These are phyloP conservation scores for Sphaerophoria rueppellii DNA, from an alignment of 2,888 invertebrate genomes.

Conservation along the genomic window DNA sequence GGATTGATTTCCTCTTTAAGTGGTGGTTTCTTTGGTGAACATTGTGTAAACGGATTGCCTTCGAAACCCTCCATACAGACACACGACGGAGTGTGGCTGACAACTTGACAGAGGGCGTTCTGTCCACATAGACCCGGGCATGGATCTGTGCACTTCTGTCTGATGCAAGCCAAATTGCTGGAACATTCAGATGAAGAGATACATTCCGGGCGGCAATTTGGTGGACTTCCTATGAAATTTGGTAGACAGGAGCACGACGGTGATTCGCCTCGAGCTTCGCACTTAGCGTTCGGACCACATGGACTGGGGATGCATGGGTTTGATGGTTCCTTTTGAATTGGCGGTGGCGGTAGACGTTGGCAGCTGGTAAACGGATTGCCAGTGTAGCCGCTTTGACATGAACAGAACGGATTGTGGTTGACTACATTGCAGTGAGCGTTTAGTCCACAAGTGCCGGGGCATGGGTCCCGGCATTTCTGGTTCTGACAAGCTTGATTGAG, in stretches of 20 bases:
- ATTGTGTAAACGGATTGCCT: slow-evolving; percentile 86
- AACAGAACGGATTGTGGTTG: slow-evolving; percentile 87
- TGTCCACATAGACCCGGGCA: slow-evolving; percentile 90
- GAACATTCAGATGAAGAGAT: slow-evolving; percentile 89
- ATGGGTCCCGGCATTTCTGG: slow-evolving; percentile 89
- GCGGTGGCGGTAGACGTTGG: slow-evolving; percentile 79
- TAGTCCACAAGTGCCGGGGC: slow-evolving; percentile 89
- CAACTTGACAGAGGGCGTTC: slow-evolving; percentile 88
- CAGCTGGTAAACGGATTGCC: slow-evolving; percentile 90
- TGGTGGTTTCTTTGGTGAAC: slow-evolving; percentile 80
- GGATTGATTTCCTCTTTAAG: slow-evolving; percentile 82
- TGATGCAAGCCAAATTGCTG: slow-evolving; percentile 88
- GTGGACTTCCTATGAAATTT: slow-evolving; percentile 88
- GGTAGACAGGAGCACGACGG: slow-evolving; percentile 88
- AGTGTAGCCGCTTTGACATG: slow-evolving; percentile 86
- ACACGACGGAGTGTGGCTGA: slow-evolving; percentile 90
- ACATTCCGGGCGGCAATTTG: slow-evolving; percentile 90
- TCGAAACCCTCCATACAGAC: slow-evolving; percentile 82
- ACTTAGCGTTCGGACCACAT: slow-evolving; percentile 86
- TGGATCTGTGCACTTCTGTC: slow-evolving; percentile 89
- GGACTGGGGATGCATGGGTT: slow-evolving; percentile 86
- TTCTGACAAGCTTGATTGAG: slow-evolving; percentile 87
- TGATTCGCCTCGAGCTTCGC: slow-evolving; percentile 84
- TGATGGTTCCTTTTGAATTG: slow-evolving; percentile 77
- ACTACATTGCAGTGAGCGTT: slow-evolving; percentile 88